These are phyloP conservation scores for Oscheius sp. DNA, from an alignment of 1,140 invertebrate genomes.

Conservation along the genomic window DNA sequence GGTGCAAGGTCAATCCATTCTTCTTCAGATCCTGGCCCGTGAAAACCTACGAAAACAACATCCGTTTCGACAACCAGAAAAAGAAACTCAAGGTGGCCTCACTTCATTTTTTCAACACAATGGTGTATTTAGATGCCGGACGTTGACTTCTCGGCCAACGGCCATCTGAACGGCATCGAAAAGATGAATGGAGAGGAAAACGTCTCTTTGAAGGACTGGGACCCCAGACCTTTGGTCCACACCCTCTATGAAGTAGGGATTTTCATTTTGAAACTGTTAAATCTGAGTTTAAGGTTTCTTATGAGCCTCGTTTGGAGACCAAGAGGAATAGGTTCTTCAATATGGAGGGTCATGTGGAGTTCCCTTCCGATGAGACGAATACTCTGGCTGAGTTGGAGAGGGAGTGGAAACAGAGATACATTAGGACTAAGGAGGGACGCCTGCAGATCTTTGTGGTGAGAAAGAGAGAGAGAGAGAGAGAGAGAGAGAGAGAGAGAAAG, in stretches of 20 bases:
- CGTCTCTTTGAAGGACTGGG: slow-evolving; percentile 35
- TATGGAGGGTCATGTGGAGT: slow-evolving; percentile 60
- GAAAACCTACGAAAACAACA: slow-evolving; percentile 22
- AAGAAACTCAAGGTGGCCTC: background rate
- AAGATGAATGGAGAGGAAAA: slow-evolving; percentile 35
- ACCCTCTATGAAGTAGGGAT: slow-evolving; percentile 38
- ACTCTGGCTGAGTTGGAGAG: slow-evolving; percentile 45
- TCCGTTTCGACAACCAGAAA: slow-evolving; percentile 15
- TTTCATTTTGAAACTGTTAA: background rate
- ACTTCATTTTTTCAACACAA: slow-evolving; percentile 16
- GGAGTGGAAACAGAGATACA: slow-evolving; percentile 45
- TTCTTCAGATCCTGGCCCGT: slow-evolving; percentile 15
- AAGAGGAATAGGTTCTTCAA: slow-evolving; percentile 45
- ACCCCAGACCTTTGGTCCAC: slow-evolving; percentile 32
- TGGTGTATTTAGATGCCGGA: slow-evolving; percentile 15
- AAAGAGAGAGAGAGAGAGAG: too few relatives aligned
- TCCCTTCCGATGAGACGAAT: slow-evolving; percentile 47
- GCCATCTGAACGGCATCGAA: slow-evolving; percentile 16
- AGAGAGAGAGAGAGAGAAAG: too few relatives aligned
- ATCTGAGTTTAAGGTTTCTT: slow-evolving; percentile 36
- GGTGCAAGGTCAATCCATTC: too few relatives aligned
- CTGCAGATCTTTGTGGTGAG: slow-evolving; percentile 59
- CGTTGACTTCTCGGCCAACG: slow-evolving; percentile 6
- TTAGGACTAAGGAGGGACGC: slow-evolving; percentile 56
- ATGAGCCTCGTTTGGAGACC: slow-evolving; percentile 39